A percentile compares a stretch with the other conserved stretches of the same genome.
Evolutionary conservation across 2,113 vertebrate species (phyloP).

Genomic region (Corythaixoides concolor): DNA sequence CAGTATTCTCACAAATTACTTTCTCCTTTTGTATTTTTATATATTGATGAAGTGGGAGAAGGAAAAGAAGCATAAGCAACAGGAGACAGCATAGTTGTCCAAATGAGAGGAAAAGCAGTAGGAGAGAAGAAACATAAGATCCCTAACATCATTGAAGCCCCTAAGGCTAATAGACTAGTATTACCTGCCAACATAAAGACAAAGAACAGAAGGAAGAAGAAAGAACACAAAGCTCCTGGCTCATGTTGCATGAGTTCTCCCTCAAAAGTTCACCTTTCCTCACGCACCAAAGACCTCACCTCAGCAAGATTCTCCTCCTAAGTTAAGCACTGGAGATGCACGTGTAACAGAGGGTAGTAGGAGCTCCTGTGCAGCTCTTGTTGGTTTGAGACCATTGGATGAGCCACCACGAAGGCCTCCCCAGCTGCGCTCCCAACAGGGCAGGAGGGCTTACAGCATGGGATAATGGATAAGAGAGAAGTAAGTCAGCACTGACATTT

Average conservation of each 20-base stretch:
- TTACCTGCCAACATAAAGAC: background rate
- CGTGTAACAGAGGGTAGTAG: too few species aligned
- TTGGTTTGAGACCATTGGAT: background rate
- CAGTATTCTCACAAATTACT: background rate
- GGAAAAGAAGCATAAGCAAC: background rate
- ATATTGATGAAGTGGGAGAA: accelerated
- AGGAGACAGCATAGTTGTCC: background rate
- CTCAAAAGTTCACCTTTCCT: background rate
- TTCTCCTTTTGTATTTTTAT: background rate
- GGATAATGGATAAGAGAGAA: background rate
- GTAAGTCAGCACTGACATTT: background rate
- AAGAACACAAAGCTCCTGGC: background rate
- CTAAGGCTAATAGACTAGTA: background rate
- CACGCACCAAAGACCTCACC: background rate
- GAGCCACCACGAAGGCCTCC: background rate
- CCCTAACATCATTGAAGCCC: background rate
- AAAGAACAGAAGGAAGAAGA: background rate
- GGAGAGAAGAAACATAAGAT: background rate
- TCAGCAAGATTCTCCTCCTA: background rate
- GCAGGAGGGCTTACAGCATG: background rate
- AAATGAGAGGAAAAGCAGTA: background rate
- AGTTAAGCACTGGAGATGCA: background rate
- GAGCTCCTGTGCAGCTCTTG: background rate
- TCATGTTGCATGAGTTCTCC: background rate
- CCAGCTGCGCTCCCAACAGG: accelerated